Evolutionary conservation across 2,888 invertebrate species (phyloP), one percentile per base, ranked within the genome.

Genomic region (Abrostola triplasia): DNA sequence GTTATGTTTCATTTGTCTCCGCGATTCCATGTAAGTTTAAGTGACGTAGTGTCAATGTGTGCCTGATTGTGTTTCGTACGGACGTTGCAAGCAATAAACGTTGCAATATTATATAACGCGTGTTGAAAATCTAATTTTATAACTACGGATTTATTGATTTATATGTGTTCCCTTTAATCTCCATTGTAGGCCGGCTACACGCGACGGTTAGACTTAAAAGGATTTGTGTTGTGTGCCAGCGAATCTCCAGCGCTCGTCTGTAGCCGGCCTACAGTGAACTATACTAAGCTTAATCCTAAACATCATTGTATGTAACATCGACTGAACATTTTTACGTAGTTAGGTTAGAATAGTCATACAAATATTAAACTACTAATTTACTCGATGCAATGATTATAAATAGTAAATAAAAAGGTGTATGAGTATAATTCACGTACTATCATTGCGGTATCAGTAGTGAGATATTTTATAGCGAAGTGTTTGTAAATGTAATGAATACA

Each of bases 251-350:
- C 67, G 70, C 69, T 61, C 60, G 54, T 36, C 13, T 70, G 67
- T 51, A 54, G 73, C 76, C 80, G 73, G 79, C 76, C 83, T 80
- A 74, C 36, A 38, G 38, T 64, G 56, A 59, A 81, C 77, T 79
- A 81, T 82, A 71, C 59, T 88, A 86, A 88, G 86, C 87, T 88
- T 89, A 89, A 80, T 85, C 86, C 87, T 90, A 88, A 89, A 93
- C 90, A 92, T 90, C 93, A 92, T 91, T 92, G 92, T 92, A 92
- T 92, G 91, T 93, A 93, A 94, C 92, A 93, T 94, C 87, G 94
- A 94, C 94, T 94, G 94, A 93, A 92, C 91, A 92, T 92, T 93
- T 93, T 91, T 92, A 93, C 87, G 88, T 94, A 94, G 90, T 67
- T 92, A 92, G 88, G 88, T 83, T 92, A 91, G 88, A 76, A 68